phyloP scores from a whole-genome alignment of 2,113 vertebrate genomes.

The Sylvia atricapilla region DNA sequence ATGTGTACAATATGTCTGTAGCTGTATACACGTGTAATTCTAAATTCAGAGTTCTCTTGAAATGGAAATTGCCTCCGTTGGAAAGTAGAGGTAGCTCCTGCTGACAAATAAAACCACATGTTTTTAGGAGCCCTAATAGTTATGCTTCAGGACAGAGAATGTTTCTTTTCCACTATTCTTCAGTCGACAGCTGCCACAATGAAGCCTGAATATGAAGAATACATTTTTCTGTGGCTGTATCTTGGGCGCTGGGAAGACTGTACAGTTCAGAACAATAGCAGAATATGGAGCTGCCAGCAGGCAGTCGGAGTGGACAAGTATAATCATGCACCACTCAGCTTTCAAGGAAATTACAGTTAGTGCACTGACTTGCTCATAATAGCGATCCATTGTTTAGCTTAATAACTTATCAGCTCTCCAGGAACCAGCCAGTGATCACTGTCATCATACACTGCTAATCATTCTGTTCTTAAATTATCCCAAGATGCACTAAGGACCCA shows the following conservation, averaged over 20 bases:
- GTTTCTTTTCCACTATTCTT: background rate
- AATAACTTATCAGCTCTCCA: constrained; percentile 59
- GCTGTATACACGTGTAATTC: background rate
- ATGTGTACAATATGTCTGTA: background rate
- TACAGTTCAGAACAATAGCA: constrained; percentile 10
- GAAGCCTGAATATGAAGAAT: background rate
- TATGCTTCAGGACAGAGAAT: background rate
- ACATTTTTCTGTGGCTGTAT: background rate
- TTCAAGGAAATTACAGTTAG: constrained; percentile 61
- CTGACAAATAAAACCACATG: background rate
- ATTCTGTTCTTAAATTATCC: constrained; percentile 30
- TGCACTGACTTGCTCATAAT: constrained; percentile 52
- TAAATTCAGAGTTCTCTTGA: background rate
- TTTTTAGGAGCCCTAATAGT: background rate
- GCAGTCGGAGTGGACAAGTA: constrained; percentile 53
- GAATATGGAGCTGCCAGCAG: constrained; percentile 38
- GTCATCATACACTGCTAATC: constrained; percentile 45
- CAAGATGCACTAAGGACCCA: constrained; percentile 23
- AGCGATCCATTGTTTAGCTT: constrained; percentile 54
- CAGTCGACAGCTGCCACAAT: background rate
- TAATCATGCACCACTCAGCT: constrained; percentile 55
- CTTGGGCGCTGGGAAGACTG: background rate
- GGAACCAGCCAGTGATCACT: constrained; percentile 48
- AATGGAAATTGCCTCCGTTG: background rate
- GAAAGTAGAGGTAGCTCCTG: background rate